Percentiles rank a stretch among this genome's conserved stretches.
Conservation (phyloP, 2,888 invertebrate species). For the Carpatolechia fugitivella region DNA sequence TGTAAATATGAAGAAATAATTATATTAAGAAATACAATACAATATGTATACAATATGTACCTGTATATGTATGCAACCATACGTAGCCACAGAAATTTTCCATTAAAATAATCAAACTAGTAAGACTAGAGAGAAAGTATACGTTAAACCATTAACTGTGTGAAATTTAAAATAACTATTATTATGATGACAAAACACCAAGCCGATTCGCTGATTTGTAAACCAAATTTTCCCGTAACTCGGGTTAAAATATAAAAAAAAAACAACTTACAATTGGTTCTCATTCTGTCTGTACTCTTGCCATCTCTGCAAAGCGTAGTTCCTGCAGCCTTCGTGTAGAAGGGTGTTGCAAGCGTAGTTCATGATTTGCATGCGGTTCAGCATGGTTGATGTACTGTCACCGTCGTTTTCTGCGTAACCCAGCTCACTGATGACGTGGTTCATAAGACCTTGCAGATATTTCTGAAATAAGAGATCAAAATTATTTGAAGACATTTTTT, state of each 20-base stretch:
- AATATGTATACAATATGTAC: background rate
- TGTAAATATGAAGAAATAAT: constrained; percentile 27
- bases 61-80: too few species aligned
- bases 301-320: constrained; percentile 60
- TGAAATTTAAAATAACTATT: too few species aligned
- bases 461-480: constrained; percentile 37
- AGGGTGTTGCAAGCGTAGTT: constrained; percentile 83
- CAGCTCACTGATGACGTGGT: constrained; percentile 64
- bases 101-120: too few species aligned
- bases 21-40: too few species aligned
- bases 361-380: constrained; percentile 79
- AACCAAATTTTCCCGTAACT: too few species aligned
- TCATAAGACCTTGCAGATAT: constrained; percentile 68
- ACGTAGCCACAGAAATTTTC: too few species aligned
- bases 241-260: too few species aligned
- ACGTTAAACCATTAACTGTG: too few species aligned
- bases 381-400: constrained; percentile 77
- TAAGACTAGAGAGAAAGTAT: too few species aligned
- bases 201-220: too few species aligned
- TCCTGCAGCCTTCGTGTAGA: constrained; percentile 78
- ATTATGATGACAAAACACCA: too few species aligned
- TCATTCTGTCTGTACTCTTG: constrained; percentile 36
- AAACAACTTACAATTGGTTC: constrained; percentile 43
- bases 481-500: background rate
- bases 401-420: constrained; percentile 65